Percentiles rank a stretch among this genome's conserved stretches.
Evolutionary conservation across 2,113 vertebrate genomes (phyloP).

Genomic region (Rhizomys pruinosus): DNA sequence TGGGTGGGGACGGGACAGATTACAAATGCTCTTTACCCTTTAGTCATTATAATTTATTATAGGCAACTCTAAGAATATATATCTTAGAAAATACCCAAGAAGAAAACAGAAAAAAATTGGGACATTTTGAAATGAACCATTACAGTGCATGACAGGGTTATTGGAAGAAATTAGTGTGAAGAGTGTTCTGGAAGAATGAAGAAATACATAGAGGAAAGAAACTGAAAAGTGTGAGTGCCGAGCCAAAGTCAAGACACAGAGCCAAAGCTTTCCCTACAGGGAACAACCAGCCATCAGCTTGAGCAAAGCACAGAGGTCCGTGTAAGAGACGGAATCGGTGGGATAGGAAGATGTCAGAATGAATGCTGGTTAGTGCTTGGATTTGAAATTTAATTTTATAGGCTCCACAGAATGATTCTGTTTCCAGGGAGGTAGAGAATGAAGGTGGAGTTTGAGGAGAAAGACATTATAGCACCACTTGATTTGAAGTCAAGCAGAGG

Average conservation of each 20-base stretch:
- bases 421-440: not conserved
- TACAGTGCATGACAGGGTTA: not conserved
- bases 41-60: not conserved
- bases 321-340: not conserved
- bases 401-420: not conserved
- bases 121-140: not conserved
- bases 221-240: not conserved
- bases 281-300: accelerated
- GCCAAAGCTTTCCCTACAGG: accelerated
- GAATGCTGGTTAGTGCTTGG: not conserved
- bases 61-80: not conserved
- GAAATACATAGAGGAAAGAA: not conserved
- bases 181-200: not conserved
- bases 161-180: conserved; percentile 3
- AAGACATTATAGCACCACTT: not conserved
- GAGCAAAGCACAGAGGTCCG: not conserved
- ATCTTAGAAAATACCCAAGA: not conserved
- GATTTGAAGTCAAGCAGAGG: not conserved
- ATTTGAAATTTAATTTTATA: conserved; percentile 33
- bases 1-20: not conserved
- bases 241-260: not conserved
- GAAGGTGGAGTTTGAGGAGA: not conserved
- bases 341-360: not conserved
- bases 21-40: not conserved
- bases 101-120: not conserved